Evolutionary conservation across 2,888 invertebrate species (phyloP).

Genomic region (Euplexia lucipara): DNA sequence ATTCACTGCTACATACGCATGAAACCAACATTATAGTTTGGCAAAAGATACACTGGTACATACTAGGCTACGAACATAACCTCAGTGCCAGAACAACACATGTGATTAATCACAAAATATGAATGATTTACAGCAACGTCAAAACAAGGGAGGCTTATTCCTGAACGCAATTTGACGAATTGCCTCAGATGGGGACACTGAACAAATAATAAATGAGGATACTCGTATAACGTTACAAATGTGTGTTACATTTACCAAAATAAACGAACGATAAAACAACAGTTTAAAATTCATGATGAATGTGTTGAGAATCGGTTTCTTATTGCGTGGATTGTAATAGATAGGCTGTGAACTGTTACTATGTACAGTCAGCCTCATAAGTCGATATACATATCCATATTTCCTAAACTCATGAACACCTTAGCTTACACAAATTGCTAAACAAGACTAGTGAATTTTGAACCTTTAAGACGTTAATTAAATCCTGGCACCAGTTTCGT

Average conservation of each 20-base stretch:
- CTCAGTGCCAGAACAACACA: neutral
- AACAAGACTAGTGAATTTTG: no score
- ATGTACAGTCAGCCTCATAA: no score
- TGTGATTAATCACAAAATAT: constrained; percentile 35
- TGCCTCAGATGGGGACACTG: constrained; percentile 14
- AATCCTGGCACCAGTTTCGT: no score
- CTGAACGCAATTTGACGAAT: constrained; percentile 43
- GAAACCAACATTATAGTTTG: neutral
- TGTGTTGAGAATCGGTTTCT: no score
- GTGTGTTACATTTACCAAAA: constrained; percentile 21
- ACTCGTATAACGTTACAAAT: constrained; percentile 22
- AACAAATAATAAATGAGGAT: constrained; percentile 41
- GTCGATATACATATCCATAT: no score
- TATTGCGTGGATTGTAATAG: no score
- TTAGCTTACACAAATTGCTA: no score
- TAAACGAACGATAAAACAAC: constrained; percentile 3
- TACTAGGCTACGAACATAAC: neutral
- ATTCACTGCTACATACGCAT: no score
- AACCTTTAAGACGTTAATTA: no score
- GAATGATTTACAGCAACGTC: constrained; percentile 25
- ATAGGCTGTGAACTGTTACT: no score
- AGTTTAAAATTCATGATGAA: neutral
- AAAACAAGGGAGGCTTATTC: constrained; percentile 35
- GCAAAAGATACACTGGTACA: neutral
- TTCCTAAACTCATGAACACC: no score